Evolutionary conservation across 2,888 invertebrate species (phyloP), one percentile per base, ranked within the genome.

Genomic region (Nomada ruficornis): DNA sequence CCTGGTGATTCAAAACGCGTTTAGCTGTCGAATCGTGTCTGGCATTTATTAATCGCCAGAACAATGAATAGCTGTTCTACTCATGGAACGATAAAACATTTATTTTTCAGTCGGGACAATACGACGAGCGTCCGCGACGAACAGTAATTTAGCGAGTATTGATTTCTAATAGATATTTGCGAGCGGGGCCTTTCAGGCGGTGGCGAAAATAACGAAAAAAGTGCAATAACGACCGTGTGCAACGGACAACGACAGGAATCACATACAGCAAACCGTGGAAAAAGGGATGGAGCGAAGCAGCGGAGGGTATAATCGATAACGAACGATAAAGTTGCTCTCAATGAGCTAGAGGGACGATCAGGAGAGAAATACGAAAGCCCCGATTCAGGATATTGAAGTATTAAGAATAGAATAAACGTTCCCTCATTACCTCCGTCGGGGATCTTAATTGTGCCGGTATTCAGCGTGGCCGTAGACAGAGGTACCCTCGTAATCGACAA

Each of bases 331-430:
- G 64, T 59, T 52, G 52, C 26, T 60, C 63, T 52, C 55, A 57
- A 65, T 57, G 68, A 55, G 74, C 60, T 42, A 57, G 13, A 29
- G 20, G 54, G 23, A 71, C 60, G 78, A 54, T 54, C 68, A 52
- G n/a, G 52, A 50, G 80, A 18, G 65, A 71, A 71, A 42, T 63
- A 67, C 64, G 60, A 11, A 26, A 71, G n/a, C 44, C n/a, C 47
- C 64, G 23, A 65, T 47, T 20, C 73, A 44, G 73, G 62, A 70
- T 73, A 74, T 78, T 64, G 72, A 77, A 50, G 77, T 70, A 78
- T 65, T 73, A 73, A 81, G 59, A 57, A 83, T 84, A 84, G 80
- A 84, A 80, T 84, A 84, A 84, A 84, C 84, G 84, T 77, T 84
- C 67, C 70, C 75, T 36, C 72, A 75, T 73, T 88, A 83, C 76